Evolutionary conservation across 2,888 invertebrate species (phyloP).

Genomic region (Orchesella flavescens): DNA sequence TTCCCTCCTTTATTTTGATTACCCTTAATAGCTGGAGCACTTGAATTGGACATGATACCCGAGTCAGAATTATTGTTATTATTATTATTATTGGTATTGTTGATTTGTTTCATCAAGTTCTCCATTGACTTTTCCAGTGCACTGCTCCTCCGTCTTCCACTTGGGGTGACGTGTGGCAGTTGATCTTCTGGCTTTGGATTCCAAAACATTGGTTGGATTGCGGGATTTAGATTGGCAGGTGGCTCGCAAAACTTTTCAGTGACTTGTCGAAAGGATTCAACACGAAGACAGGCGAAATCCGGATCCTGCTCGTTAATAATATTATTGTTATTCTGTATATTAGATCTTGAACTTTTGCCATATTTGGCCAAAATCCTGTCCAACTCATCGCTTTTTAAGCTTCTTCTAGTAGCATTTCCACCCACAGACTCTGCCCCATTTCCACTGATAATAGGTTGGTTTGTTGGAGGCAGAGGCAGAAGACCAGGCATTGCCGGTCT

Average conservation of each 20-base stretch:
- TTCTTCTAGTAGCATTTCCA: neutral
- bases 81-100: no score
- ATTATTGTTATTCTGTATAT: neutral
- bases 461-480: slow-evolving; percentile 15
- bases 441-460: neutral
- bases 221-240: neutral
- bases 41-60: no score
- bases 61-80: no score
- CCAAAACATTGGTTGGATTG: slow-evolving; percentile 9
- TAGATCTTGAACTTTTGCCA: slow-evolving; percentile 15
- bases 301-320: slow-evolving; percentile 22
- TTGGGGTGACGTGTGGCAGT: no score
- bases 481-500: no score
- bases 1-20: no score
- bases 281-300: slow-evolving; percentile 15
- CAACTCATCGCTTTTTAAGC: slow-evolving; percentile 33
- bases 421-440: neutral
- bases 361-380: slow-evolving; percentile 58
- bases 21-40: no score
- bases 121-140: neutral
- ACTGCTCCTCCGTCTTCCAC: neutral
- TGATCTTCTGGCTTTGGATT: neutral
- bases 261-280: neutral
- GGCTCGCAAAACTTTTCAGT: slow-evolving; percentile 1
- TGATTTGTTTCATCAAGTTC: neutral